Percentiles rank a stretch among this genome's conserved stretches.
These are phyloP conservation scores for Thalpophila matura DNA, from an alignment of 2,888 invertebrate species.

Conservation along the genomic window DNA sequence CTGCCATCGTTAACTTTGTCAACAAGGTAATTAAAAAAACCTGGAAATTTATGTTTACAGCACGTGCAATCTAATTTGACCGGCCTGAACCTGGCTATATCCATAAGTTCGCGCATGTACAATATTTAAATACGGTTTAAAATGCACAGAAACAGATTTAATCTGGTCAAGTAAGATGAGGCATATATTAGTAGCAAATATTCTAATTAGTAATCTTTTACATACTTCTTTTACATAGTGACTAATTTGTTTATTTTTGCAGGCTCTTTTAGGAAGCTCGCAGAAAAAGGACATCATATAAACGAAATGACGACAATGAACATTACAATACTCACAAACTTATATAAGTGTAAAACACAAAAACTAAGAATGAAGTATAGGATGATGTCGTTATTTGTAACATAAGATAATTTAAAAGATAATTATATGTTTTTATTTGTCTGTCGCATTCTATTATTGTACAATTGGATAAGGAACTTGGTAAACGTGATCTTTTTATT, in stretches of 20 bases:
- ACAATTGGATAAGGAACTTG: slow-evolving; percentile 47
- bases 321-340: slow-evolving; percentile 64
- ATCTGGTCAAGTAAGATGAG: too few species aligned
- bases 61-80: too few species aligned
- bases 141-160: too few species aligned
- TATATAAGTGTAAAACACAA: slow-evolving; percentile 67
- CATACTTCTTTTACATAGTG: neutral
- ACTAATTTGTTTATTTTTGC: slow-evolving; percentile 60
- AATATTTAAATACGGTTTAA: neutral
- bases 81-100: too few species aligned
- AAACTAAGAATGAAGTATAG: slow-evolving; percentile 25
- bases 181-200: too few species aligned
- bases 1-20: slow-evolving; percentile 97
- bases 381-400: slow-evolving; percentile 51
- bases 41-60: too few species aligned
- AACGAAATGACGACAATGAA: slow-evolving; percentile 45
- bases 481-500: slow-evolving; percentile 50
- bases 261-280: slow-evolving; percentile 86
- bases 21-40: slow-evolving; percentile 92
- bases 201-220: too few species aligned
- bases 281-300: slow-evolving; percentile 86
- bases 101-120: neutral
- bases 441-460: slow-evolving; percentile 52
- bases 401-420: slow-evolving; percentile 47
- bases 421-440: slow-evolving; percentile 59